Percentiles rank a stretch among this genome's conserved stretches.
Evolutionary conservation across 2,797 vertebrate genomes (phyloP).

Genomic region (Xiphorhynchus erythropygius): DNA sequence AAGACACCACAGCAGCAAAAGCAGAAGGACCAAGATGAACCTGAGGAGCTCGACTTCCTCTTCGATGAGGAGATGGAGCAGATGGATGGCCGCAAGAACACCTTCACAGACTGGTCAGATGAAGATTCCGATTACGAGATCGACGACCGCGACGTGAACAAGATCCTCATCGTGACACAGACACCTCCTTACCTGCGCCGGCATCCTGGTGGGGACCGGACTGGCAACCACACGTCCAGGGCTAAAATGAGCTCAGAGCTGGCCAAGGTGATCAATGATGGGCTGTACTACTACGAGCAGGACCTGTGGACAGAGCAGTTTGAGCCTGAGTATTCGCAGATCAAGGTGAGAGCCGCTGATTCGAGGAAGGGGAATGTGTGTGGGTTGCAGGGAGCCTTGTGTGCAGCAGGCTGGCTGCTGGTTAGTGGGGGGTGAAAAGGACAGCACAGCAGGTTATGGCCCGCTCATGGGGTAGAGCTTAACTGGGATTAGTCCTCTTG

Average conservation of each 20-base stretch:
- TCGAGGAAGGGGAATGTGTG: accelerated
- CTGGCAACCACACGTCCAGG: conserved; percentile 92
- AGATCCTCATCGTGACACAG: conserved; percentile 98
- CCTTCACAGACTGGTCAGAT: conserved; percentile 97
- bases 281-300: conserved; percentile 97
- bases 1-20: conserved; percentile 57
- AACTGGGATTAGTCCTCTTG: background rate
- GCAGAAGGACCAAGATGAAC: conserved; percentile 89
- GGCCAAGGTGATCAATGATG: conserved; percentile 96
- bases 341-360: conserved; percentile 86
- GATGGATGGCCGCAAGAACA: conserved; percentile 96
- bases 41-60: conserved; percentile 96
- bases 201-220: conserved; percentile 95
- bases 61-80: conserved; percentile 99
- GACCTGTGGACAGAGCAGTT: conserved; percentile 96
- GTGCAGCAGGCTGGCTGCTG: background rate
- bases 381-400: accelerated
- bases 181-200: conserved; percentile 95
- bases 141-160: conserved; percentile 95
- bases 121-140: conserved; percentile 96
- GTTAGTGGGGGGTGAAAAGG: background rate
- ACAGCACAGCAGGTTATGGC: background rate
- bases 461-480: background rate
- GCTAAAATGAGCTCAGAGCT: conserved; percentile 92
- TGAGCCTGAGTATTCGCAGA: conserved; percentile 95